Percentiles rank a stretch among this genome's conserved stretches.
Evolutionary conservation across 2,888 invertebrate genomes (phyloP).

Genomic region (Stratiomys singularior): DNA sequence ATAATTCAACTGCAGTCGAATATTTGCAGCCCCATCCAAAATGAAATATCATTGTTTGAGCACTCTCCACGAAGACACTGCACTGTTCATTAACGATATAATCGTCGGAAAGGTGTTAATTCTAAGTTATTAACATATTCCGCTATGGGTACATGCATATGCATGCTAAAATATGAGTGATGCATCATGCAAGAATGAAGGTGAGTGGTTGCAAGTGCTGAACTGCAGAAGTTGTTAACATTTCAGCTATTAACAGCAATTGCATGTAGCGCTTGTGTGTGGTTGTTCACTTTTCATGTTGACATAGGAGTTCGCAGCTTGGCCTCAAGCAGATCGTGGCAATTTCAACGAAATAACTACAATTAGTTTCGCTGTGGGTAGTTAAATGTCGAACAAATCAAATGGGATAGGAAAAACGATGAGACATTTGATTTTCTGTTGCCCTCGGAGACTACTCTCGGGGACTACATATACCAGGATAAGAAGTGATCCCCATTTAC

Average conservation of each 20-base stretch:
- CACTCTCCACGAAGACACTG: neutral
- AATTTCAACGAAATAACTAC: neutral
- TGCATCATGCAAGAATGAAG: neutral
- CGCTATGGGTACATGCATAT: neutral
- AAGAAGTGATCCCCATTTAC: too few species aligned
- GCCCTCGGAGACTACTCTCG: too few species aligned
- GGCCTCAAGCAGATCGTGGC: neutral
- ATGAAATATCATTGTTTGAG: neutral
- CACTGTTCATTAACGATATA: neutral
- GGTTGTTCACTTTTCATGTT: neutral
- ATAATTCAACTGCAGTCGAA: neutral
- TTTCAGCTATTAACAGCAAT: neutral
- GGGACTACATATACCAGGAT: too few species aligned
- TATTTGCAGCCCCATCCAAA: neutral
- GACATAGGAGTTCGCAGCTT: neutral
- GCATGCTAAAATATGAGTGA: neutral
- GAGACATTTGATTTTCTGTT: too few species aligned
- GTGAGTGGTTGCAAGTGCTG: neutral
- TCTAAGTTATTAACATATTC: neutral
- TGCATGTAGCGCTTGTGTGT: neutral
- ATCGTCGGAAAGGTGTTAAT: neutral
- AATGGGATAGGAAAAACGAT: neutral
- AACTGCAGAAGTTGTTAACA: constrained; percentile 22
- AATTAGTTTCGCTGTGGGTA: neutral
- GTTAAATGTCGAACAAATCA: constrained; percentile 1